Base-by-base conservation (phyloP, 2,888 invertebrate genomes). In the Leucoptera coffeella region DNA sequence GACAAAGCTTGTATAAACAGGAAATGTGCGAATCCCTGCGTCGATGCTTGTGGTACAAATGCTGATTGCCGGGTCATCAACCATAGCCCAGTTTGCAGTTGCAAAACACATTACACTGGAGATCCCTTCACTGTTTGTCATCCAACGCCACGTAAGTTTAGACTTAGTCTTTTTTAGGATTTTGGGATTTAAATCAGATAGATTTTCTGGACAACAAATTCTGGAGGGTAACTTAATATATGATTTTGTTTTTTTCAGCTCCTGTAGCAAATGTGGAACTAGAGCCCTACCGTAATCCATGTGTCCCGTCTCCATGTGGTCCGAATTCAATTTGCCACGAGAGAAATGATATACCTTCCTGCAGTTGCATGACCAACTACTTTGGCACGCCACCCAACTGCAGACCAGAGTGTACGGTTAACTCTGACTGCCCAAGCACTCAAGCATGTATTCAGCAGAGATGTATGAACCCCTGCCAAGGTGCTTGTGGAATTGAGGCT, bases 81-180 rank as follows among this genome's bases (percentile, higher is more conserved):
- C 49, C 88, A 87, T 42, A 84, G 78, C 45, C 85, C 88, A 6
- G 79, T 85, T 39, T 89, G 89, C 48, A 76, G 75, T 35, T 89
- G 88, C 47, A 72, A 74, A 30, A 39, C 51, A 12, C 67, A 60
- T 21, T 77, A 76, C 37, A 80, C 80, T 19, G 85, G 84, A n/a
- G 81, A 85, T 57, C 77, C 80, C 8, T 79, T 78, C 35, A 60
- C 73, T 9, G 62, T 74, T 47, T 80, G 80, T 40, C 53, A 61
- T 34, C 72, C 73, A 10, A 57, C 69, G 39, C 65, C 57, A 43
- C 72, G 73, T 74, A 60, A 62, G 72, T 52, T 28, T 30, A 14
- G 14, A n/a, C 11, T 22, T 15, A 17, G 12, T 17, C 20, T 23
- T n/a, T n/a, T n/a, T n/a, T n/a, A n/a, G n/a, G n/a, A n/a, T n/a